Conservation (phyloP, 2,113 vertebrate genomes). For the Cyprinodon brontotheroides region DNA sequence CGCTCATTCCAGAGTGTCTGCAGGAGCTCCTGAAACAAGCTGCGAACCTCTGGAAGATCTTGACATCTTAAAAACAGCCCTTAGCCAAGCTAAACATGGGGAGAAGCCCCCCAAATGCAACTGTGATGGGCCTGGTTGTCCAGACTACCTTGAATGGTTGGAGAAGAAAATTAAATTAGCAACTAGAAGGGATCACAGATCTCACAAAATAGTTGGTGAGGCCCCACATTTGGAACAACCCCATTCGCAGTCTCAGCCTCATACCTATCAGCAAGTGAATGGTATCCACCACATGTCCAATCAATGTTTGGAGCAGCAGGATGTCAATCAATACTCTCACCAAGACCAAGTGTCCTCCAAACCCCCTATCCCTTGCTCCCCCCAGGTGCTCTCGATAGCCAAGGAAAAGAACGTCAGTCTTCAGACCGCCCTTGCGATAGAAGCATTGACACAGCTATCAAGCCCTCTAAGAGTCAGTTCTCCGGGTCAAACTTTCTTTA, state of each 20-base stretch:
- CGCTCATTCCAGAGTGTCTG: conserved; percentile 58
- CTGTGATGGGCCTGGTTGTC: conserved; percentile 95
- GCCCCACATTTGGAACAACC: conserved; percentile 54
- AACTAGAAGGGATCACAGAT: conserved; percentile 62
- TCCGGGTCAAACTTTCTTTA: conserved; percentile 54
- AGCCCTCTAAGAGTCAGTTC: conserved; percentile 76
- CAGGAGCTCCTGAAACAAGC: conserved; percentile 60
- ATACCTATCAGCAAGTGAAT: conserved; percentile 64
- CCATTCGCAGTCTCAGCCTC: conserved; percentile 48
- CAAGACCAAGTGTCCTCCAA: conserved; percentile 66
- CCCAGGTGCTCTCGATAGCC: conserved; percentile 90
- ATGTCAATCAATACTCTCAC: conserved; percentile 39
- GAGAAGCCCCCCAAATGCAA: conserved; percentile 95
- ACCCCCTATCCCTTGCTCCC: conserved; percentile 88
- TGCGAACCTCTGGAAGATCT: conserved; percentile 83
- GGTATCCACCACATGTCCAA: conserved; percentile 54
- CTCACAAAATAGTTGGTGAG: conserved; percentile 55
- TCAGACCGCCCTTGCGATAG: conserved; percentile 95
- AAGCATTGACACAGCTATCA: conserved; percentile 94
- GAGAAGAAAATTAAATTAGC: conserved; percentile 93
- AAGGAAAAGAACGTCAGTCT: conserved; percentile 97
- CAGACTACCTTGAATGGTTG: conserved; percentile 97
- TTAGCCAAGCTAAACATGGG: conserved; percentile 90
- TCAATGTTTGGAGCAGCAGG: conserved; percentile 61
- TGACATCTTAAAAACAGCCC: conserved; percentile 86